Percentiles rank a stretch among this genome's conserved stretches.
phyloP scores from a whole-genome alignment of 2,797 vertebrate genomes.

The Myripristis jacobus region DNA sequence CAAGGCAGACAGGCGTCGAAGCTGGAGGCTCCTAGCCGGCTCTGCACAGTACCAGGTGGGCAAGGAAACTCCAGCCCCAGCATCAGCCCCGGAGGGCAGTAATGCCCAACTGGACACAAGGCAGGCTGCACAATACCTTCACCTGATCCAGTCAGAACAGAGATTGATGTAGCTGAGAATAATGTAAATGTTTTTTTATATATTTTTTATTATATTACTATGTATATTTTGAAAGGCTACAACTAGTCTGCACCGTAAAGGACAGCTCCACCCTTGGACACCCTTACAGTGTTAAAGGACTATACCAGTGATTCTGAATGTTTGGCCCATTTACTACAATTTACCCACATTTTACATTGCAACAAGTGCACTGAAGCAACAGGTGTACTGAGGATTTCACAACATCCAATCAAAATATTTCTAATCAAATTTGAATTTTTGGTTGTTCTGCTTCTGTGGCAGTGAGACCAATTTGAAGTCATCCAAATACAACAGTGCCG shows the following conservation, averaged over 20 bases:
- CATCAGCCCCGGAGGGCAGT: constrained; percentile 82
- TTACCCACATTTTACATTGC: too few species aligned
- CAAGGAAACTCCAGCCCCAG: constrained; percentile 83
- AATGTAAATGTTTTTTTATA: background rate
- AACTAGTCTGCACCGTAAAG: background rate
- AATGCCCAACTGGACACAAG: constrained; percentile 83
- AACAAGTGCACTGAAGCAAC: too few species aligned
- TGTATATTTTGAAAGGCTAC: background rate
- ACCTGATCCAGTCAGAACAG: constrained; percentile 64
- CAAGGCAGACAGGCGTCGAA: constrained; percentile 84
- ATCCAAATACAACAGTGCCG: too few species aligned
- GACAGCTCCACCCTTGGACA: background rate
- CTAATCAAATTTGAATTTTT: too few species aligned
- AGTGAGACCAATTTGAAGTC: too few species aligned
- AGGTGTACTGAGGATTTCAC: too few species aligned
- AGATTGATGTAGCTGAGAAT: background rate
- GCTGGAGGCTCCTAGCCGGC: constrained; percentile 74
- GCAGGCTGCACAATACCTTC: constrained; percentile 73
- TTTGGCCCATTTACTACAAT: too few species aligned
- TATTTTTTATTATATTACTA: background rate
- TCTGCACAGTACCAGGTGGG: constrained; percentile 85
- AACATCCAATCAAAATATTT: too few species aligned
- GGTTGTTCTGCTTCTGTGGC: too few species aligned
- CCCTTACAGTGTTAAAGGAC: too few species aligned
- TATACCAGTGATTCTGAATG: too few species aligned